phyloP scores from a whole-genome alignment of 1,140 invertebrate genomes.

The Aradophagus sp. region DNA sequence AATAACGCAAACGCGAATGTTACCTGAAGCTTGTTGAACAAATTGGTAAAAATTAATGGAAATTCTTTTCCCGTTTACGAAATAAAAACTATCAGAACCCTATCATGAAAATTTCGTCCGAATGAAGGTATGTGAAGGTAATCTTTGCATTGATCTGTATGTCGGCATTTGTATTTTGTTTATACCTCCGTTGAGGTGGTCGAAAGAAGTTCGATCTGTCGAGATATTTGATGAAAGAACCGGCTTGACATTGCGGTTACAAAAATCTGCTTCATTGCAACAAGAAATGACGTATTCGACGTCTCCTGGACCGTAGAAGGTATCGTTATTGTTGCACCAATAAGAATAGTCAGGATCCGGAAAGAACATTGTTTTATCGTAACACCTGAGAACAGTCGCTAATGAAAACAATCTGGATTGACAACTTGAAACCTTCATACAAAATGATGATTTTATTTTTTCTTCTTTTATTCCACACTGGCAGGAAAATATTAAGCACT shows the following conservation, averaged over 20 bases:
- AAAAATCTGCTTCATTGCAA: conserved; percentile 77
- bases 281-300: conserved; percentile 72
- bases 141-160: conserved; percentile 39
- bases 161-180: conserved; percentile 37
- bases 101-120: not conserved
- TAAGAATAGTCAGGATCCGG: conserved; percentile 73
- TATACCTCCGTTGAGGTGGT: conserved; percentile 68
- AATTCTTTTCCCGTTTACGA: too few species aligned
- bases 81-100: too few species aligned
- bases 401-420: conserved; percentile 30
- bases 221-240: conserved; percentile 63
- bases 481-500: too few species aligned
- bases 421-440: not conserved
- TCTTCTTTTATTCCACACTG: too few species aligned
- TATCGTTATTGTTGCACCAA: conserved; percentile 71
- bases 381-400: conserved; percentile 75
- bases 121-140: conserved; percentile 9
- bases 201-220: conserved; percentile 61
- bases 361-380: conserved; percentile 74
- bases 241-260: conserved; percentile 77
- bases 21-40: too few species aligned
- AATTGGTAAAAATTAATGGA: too few species aligned
- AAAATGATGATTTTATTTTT: too few species aligned
- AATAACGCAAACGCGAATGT: too few species aligned
- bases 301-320: conserved; percentile 64